Evolutionary conservation across 2,888 invertebrate species (phyloP).

Genomic region (Aphidius colemani): DNA sequence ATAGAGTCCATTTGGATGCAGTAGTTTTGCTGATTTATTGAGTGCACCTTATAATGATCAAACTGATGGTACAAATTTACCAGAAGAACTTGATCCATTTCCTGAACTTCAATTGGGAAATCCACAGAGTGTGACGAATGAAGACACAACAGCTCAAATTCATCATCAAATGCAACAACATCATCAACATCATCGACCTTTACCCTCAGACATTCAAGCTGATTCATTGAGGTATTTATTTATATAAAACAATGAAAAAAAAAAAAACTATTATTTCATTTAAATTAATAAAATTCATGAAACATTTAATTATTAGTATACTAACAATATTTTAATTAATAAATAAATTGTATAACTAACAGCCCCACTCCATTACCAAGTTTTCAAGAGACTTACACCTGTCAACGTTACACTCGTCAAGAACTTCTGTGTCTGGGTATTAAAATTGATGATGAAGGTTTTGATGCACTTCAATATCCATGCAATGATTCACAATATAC

Average conservation of each 20-base stretch:
- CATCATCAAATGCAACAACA: conserved; percentile 52
- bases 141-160: conserved; percentile 48
- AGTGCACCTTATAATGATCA: conserved; percentile 76
- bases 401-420: conserved; percentile 70
- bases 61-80: conserved; percentile 66
- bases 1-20: conserved; percentile 78
- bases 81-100: conserved; percentile 77
- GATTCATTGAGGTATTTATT: conserved; percentile 49
- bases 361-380: conserved; percentile 75
- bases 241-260: too few species aligned
- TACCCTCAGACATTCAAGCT: conserved; percentile 52
- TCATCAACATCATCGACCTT: conserved; percentile 42
- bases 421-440: conserved; percentile 71
- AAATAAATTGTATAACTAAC: conserved; percentile 14
- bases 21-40: conserved; percentile 77
- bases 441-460: conserved; percentile 88
- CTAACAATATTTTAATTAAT: background rate
- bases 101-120: conserved; percentile 67
- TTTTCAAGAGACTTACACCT: conserved; percentile 87
- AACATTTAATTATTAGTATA: background rate
- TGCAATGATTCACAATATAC: conserved; percentile 47
- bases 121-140: conserved; percentile 49
- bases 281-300: too few species aligned
- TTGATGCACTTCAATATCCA: conserved; percentile 63
- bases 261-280: too few species aligned